Evolutionary conservation across 1,140 invertebrate species (phyloP), one percentile per base, ranked within the genome.

Genomic region (Sycophaga agraensis): DNA sequence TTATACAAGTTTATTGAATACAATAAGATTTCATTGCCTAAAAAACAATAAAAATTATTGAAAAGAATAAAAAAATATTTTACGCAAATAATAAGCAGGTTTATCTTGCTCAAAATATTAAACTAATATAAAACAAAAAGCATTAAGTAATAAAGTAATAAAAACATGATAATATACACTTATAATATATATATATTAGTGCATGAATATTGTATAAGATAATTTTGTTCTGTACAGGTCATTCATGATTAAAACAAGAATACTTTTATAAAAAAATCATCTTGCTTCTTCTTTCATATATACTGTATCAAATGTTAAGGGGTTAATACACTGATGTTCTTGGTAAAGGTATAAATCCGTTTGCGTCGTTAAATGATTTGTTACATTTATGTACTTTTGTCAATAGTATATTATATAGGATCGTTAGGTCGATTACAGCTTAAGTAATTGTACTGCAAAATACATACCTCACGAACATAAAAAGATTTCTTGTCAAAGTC

Each of bases 331-430:
- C 14, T 21, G 37, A 37, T 17, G 34, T 11, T 46, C 21, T 22
- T 48, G 22, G 16, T 61, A 54, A 61, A 37, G 53, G 6, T 28
- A 26, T 61, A 11, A 56, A 21, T n/a, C n/a, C n/a, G n/a, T 50
- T 34, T 22, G 53, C 24, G 8, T 53, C n/a, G 48, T 22, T 31
- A 51, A 62, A 56, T 56, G 22, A 50, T 2, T 56, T 61, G 9
- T 53, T 19, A 56, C 34, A 40, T 37, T 31, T 62, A 37, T 50
- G 26, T 62, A 56, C 51, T 62, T 62, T 56, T 62, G 28, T 56
- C 53, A 62, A 65, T 61, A 61, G 64, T 65, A 65, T 65, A 65
- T 65, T 65, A 57, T 65, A 62, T 62, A 62, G 35, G 53, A 64
- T 67, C 57, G 54, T 64, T 53, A 61, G 59, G 58, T 64, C 48